Evolutionary conservation across 2,113 vertebrate species (phyloP).

Genomic region (Garra rufa): DNA sequence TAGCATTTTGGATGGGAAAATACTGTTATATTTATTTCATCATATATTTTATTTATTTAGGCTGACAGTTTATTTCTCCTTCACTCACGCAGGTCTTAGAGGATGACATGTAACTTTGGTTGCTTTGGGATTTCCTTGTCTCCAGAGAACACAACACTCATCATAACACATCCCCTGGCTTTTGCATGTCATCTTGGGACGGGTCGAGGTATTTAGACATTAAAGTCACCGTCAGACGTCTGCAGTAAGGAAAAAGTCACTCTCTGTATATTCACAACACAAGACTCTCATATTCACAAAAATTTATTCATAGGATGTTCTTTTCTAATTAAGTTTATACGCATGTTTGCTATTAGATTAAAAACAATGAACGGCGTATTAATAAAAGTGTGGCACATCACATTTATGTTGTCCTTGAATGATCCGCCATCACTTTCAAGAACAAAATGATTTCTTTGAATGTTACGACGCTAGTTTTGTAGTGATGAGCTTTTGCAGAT

Average conservation of each 20-base stretch:
- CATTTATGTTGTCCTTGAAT: background rate
- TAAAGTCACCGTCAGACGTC: background rate
- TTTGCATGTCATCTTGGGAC: background rate
- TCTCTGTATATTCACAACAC: background rate
- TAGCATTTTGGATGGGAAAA: background rate
- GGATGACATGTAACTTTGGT: background rate
- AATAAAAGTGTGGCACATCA: background rate
- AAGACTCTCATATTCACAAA: slow-evolving; percentile 2
- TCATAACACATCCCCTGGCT: background rate
- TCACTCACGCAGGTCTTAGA: background rate
- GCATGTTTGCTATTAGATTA: slow-evolving; percentile 16
- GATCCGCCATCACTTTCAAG: background rate
- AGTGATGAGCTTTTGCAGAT: background rate
- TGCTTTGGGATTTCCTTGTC: background rate
- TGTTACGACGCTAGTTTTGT: background rate
- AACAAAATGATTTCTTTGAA: background rate
- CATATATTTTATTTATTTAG: background rate
- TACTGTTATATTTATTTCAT: background rate
- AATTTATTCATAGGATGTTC: slow-evolving; percentile 17
- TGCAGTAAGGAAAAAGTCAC: slow-evolving; percentile 4
- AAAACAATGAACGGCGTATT: background rate
- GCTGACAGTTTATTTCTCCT: background rate
- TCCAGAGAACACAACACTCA: background rate
- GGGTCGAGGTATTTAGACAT: slow-evolving; percentile 7
- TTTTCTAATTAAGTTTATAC: slow-evolving; percentile 20